Conservation (phyloP, 2,888 invertebrate genomes). For the Automeris io region DNA sequence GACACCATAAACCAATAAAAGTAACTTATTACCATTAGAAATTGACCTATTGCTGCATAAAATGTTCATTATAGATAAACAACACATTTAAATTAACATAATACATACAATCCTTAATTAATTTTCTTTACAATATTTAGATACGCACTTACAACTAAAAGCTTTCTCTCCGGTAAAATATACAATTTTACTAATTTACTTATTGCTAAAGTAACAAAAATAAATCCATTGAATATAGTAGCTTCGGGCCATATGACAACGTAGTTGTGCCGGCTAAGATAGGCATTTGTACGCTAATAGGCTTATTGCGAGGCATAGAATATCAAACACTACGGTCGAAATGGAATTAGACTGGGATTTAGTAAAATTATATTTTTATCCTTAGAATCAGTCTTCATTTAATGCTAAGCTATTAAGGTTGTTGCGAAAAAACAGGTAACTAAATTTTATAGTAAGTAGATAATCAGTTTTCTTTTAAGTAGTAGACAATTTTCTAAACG, state of each 20-base stretch:
- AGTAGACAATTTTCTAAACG: conserved; percentile 20
- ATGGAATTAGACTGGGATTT: neutral
- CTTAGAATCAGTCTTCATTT: conserved; percentile 38
- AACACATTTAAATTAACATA: conserved; percentile 19
- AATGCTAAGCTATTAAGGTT: neutral
- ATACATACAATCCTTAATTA: conserved; percentile 24
- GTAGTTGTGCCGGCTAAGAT: conserved; percentile 39
- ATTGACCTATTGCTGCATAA: conserved; percentile 15
- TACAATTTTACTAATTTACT: conserved; percentile 35
- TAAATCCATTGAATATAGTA: conserved; percentile 34
- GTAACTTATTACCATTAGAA: conserved; percentile 3
- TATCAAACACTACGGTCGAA: neutral
- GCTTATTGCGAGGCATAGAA: neutral
- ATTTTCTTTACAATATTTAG: conserved; percentile 24
- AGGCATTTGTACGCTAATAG: conserved; percentile 21
- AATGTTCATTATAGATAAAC: conserved; percentile 14
- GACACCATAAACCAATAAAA: conserved; percentile 1
- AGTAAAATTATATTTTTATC: conserved; percentile 8
- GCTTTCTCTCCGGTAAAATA: conserved; percentile 37
- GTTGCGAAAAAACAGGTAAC: conserved; percentile 7
- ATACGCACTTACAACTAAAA: conserved; percentile 28
- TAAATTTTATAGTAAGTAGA: neutral
- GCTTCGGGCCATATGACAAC: conserved; percentile 29
- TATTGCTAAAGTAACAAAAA: conserved; percentile 47
- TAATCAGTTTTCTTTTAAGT: conserved; percentile 22